A percentile compares a stretch with the other conserved stretches of the same genome.
phyloP scores from a whole-genome alignment of 1,140 invertebrate species.

The Copidosoma floridanum region DNA sequence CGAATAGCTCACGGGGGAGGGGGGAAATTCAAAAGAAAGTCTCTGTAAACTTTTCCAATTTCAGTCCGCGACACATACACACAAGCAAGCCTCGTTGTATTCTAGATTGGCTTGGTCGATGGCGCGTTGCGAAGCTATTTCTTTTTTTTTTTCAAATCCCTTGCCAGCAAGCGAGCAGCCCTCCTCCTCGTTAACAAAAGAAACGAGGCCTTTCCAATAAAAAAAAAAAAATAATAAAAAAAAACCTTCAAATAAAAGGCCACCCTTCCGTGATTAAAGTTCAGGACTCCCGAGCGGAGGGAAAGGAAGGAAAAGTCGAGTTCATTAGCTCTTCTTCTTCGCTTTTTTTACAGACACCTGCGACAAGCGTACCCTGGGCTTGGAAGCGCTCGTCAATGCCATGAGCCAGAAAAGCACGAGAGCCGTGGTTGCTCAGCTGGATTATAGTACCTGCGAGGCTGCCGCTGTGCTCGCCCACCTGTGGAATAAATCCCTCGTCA shows the following conservation, averaged over 20 bases:
- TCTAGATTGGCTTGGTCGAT: no score
- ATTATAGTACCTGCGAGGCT: conserved; percentile 53
- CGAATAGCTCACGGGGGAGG: no score
- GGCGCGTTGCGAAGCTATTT: no score
- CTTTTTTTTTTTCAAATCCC: background rate
- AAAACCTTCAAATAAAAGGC: background rate
- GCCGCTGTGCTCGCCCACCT: conserved; percentile 52
- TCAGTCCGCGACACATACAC: no score
- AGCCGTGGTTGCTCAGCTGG: conserved; percentile 54
- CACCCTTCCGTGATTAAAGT: background rate
- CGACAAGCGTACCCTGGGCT: conserved; percentile 50
- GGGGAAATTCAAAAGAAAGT: no score
- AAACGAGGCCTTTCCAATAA: background rate
- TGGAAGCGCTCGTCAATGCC: conserved; percentile 50
- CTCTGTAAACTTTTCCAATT: no score
- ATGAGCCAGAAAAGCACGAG: conserved; percentile 48
- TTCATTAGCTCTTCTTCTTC: background rate
- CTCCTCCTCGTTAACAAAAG: background rate
- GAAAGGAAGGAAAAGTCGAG: background rate
- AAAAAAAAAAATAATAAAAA: background rate
- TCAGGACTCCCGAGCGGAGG: background rate
- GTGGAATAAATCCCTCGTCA: conserved; percentile 55
- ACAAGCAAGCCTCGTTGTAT: no score
- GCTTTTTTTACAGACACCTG: conserved; percentile 50
- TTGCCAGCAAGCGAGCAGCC: background rate